Evolutionary conservation across 2,113 vertebrate genomes (phyloP).

Genomic region (Anas platyrhynchos): DNA sequence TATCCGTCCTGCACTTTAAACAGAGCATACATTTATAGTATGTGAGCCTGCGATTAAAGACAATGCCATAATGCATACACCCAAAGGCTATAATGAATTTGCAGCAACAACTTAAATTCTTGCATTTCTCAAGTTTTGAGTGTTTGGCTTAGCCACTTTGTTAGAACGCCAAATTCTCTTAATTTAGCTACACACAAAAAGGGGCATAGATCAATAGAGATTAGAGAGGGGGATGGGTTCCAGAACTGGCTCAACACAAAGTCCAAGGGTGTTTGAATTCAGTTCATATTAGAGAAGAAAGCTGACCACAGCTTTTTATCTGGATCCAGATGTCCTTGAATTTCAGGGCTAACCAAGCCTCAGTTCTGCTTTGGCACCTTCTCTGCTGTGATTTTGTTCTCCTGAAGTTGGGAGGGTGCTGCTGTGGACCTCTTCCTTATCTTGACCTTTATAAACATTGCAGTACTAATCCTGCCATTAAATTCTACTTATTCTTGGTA

Average conservation of each 20-base stretch:
- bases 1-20: conserved; percentile 23
- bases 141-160: background rate
- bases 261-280: conserved; percentile 13
- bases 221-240: background rate
- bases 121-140: background rate
- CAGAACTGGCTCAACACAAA: conserved; percentile 10
- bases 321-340: conserved; percentile 19
- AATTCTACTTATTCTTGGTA: background rate
- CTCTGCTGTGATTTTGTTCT: background rate
- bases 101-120: background rate
- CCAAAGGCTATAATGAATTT: background rate
- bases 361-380: background rate
- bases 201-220: conserved; percentile 9
- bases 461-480: background rate
- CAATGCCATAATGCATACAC: background rate
- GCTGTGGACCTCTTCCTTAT: background rate
- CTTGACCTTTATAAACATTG: background rate
- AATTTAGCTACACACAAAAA: background rate
- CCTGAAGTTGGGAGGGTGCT: background rate
- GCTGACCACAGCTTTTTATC: conserved; percentile 5
- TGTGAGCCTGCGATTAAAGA: background rate
- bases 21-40: background rate
- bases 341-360: conserved; percentile 8
- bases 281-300: conserved; percentile 17
- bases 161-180: conserved; percentile 4